Conservation (phyloP, 2,113 vertebrate species). For the Lontra canadensis region DNA sequence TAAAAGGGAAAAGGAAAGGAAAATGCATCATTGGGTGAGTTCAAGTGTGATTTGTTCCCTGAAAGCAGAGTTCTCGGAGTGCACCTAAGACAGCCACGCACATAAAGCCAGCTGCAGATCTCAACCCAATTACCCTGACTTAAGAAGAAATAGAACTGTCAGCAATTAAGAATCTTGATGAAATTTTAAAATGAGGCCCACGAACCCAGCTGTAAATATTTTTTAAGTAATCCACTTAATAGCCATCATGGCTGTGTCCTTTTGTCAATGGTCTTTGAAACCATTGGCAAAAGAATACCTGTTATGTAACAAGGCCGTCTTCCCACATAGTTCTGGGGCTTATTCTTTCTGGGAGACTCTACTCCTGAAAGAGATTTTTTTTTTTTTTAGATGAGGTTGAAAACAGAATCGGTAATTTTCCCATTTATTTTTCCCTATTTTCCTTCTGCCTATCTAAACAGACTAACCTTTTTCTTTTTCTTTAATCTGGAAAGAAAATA, state of each 20-base stretch:
- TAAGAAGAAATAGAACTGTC: not conserved
- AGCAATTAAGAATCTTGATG: conserved; percentile 10
- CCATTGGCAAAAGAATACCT: not conserved
- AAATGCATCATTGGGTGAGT: not conserved
- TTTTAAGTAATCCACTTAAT: conserved; percentile 10
- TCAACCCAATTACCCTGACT: not conserved
- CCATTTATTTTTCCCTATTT: not conserved
- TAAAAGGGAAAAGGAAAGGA: not conserved
- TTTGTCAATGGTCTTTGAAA: not conserved
- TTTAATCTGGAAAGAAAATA: not conserved
- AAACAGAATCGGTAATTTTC: not conserved
- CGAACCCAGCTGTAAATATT: not conserved
- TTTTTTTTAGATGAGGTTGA: not conserved
- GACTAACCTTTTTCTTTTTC: not conserved
- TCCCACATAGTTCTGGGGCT: not conserved
- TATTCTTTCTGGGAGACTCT: conserved; percentile 6
- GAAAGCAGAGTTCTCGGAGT: not conserved
- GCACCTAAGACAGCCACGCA: not conserved
- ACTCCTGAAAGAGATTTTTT: not conserved
- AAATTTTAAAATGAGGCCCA: conserved; percentile 19
- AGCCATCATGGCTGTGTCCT: not conserved
- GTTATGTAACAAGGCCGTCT: not conserved
- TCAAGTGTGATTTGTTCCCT: not conserved
- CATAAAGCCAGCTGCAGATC: not conserved
- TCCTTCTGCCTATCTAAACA: not conserved